Conservation (phyloP, 2,113 vertebrate genomes). For the Mirza zaza region DNA sequence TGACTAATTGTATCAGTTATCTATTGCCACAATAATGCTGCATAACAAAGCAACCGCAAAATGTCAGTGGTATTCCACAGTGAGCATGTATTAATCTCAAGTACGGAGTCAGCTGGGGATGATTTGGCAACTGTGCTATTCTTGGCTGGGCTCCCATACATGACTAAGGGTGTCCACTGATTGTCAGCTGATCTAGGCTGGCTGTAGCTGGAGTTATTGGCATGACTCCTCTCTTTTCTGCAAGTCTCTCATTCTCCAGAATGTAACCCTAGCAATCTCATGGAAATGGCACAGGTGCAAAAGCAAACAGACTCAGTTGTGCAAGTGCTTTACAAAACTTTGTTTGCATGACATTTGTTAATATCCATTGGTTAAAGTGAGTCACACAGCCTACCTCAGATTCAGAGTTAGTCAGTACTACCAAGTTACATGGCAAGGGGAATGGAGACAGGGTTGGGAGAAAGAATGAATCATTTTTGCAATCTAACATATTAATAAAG, state of each 20-base stretch:
- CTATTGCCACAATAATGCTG: not conserved
- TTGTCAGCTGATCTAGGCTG: not conserved
- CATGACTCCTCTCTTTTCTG: not conserved
- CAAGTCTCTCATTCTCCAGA: not conserved
- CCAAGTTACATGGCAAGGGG: not conserved
- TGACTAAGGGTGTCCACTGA: not conserved
- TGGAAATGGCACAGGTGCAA: slow-evolving; percentile 35
- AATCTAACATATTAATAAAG: not conserved
- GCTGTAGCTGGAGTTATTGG: not conserved
- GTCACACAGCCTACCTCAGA: slow-evolving; percentile 11
- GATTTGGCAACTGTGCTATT: not conserved
- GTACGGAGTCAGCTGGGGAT: not conserved
- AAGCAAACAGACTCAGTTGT: slow-evolving; percentile 10
- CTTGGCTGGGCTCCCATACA: not conserved
- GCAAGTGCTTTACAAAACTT: not conserved
- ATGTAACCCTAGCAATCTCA: not conserved
- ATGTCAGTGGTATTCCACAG: not conserved
- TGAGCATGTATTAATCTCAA: not conserved
- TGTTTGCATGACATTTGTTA: slow-evolving; percentile 55
- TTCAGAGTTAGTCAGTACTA: not conserved
- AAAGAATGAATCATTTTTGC: not conserved
- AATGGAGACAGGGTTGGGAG: not conserved
- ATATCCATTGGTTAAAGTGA: slow-evolving; percentile 46
- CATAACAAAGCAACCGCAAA: slow-evolving; percentile 7
- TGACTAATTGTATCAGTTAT: not conserved